Evolutionary conservation across 2,888 invertebrate genomes (phyloP), one percentile per base, ranked within the genome.

Genomic region (Eupithecia subumbrata): DNA sequence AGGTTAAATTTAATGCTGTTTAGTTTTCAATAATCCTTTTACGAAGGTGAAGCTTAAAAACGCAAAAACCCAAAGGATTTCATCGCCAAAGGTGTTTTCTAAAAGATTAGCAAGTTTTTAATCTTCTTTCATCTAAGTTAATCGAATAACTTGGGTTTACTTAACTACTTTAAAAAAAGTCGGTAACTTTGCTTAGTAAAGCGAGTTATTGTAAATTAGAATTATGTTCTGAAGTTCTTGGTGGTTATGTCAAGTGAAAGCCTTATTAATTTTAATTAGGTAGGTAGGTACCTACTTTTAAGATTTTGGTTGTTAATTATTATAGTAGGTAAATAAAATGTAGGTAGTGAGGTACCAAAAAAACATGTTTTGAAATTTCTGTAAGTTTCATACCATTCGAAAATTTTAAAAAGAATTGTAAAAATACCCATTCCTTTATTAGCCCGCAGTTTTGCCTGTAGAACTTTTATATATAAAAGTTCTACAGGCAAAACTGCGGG

Each of bases 71-170:
- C 25, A 67, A 73, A n/a, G 30, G 67, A 48, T 71, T 56, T 66
- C 45, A 72, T 69, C 69, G 45, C 72, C 69, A 67, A 74, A 74
- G 70, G 72, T 77, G 77, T 74, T 77, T 77, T 72, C 18, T 60
- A 74, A 70, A 60, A 60, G 74, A 74, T 77, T 72, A 76, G 71
- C 40, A 25, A 69, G 25, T 37, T 64, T 67, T 45, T 68, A 68
- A 40, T 68, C 40, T 25, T 25, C 68, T 68, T 67, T 25, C 43
- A n/a, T 43, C 18, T 16, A 69, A 48, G 52, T 52, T 69, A 52
- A 48, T 52, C 18, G 52, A 48, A 69, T 52, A 52, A 69, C 30
- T 48, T 48, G 30, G 69, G 25, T 34, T 40, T 69, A 52, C 48
- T 40, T 56, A 69, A 37, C 9, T 40, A 25, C 67, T 43, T 40